These are phyloP conservation scores for Cotesia vestalis DNA, from an alignment of 1,140 invertebrate species.

Conservation along the genomic window DNA sequence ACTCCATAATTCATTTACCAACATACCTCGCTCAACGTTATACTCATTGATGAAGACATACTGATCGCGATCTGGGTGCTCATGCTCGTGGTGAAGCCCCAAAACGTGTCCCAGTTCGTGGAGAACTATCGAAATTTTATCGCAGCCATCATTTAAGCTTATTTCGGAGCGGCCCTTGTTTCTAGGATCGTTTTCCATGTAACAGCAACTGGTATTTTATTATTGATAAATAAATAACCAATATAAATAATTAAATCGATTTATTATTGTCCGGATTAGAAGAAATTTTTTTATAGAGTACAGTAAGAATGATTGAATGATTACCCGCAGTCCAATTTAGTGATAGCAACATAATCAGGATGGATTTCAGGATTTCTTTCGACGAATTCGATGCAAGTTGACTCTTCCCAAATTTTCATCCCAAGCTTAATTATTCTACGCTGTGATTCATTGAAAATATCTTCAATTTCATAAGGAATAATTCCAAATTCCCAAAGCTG, in stretches of 20 bases:
- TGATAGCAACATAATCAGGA: constrained; percentile 97
- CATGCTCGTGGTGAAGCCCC: constrained; percentile 99
- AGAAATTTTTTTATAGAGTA: too few relatives aligned
- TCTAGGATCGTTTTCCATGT: constrained; percentile 75
- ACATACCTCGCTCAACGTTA: constrained; percentile 89
- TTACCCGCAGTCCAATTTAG: constrained; percentile 94
- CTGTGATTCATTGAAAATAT: constrained; percentile 95
- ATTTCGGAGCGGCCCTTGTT: constrained; percentile 97
- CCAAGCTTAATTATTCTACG: constrained; percentile 97
- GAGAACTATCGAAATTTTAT: constrained; percentile 99
- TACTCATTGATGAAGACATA: constrained; percentile 93
- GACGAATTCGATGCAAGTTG: constrained; percentile 97
- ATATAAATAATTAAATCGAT: too few relatives aligned
- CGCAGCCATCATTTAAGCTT: constrained; percentile 98
- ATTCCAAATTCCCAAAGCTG: constrained; percentile 98
- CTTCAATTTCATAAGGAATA: constrained; percentile 97
- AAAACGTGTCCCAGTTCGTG: constrained; percentile 99
- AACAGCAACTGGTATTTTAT: too few relatives aligned
- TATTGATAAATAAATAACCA: too few relatives aligned
- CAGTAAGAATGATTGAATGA: constrained; percentile 50
- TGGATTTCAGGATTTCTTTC: constrained; percentile 86
- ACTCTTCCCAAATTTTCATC: constrained; percentile 99
- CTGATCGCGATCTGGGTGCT: constrained; percentile 93
- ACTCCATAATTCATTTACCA: constrained; percentile 61
- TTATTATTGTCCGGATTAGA: too few relatives aligned